These are phyloP conservation scores for Furnarius figulus DNA, from an alignment of 2,113 vertebrate genomes.

Conservation along the genomic window DNA sequence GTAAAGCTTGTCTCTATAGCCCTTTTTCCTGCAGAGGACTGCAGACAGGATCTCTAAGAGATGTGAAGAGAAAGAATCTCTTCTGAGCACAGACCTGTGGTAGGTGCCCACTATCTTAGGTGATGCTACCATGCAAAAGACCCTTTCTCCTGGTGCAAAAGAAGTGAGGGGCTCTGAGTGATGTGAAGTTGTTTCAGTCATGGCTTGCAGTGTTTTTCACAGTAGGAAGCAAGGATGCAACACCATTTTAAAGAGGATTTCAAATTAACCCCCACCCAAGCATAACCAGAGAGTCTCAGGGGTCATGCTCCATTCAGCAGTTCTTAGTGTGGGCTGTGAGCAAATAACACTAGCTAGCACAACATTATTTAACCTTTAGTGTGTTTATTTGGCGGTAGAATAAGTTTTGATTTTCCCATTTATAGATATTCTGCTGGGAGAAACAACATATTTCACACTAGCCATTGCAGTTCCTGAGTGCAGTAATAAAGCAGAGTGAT, in stretches of 20 bases:
- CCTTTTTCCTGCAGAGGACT: not conserved
- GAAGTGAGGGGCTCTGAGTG: not conserved
- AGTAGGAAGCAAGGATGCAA: not conserved
- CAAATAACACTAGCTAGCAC: conserved; percentile 10
- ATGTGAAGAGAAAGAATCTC: not conserved
- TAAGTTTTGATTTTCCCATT: conserved; percentile 55
- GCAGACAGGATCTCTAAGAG: not conserved
- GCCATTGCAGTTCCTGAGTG: conserved; percentile 30
- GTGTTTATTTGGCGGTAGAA: conserved; percentile 8
- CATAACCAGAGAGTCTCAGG: not conserved
- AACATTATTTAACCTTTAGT: conserved; percentile 53
- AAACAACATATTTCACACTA: conserved; percentile 49
- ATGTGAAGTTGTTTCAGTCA: not conserved
- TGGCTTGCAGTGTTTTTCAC: not conserved
- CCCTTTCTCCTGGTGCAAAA: not conserved
- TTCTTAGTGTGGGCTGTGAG: not conserved
- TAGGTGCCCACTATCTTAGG: not conserved
- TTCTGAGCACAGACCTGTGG: not conserved
- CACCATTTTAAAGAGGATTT: not conserved
- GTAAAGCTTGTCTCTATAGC: not conserved
- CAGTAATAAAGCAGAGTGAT: conserved; percentile 47
- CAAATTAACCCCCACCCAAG: not conserved
- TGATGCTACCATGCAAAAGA: fast-evolving
- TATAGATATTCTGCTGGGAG: conserved; percentile 58
- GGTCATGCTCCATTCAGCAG: not conserved